phyloP scores from a whole-genome alignment of 2,113 vertebrate species.

The Morone saxatilis region DNA sequence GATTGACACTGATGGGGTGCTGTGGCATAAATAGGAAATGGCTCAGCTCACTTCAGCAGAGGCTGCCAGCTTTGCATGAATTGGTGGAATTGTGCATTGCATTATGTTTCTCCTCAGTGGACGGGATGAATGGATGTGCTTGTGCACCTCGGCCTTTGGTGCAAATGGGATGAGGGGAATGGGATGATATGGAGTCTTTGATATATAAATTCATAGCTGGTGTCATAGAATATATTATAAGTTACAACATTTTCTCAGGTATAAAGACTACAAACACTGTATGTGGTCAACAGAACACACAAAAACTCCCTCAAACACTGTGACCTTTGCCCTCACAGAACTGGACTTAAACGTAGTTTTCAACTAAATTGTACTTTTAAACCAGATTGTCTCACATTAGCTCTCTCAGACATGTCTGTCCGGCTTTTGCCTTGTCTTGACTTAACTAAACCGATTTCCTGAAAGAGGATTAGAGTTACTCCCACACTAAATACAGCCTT shows the following conservation, averaged over 20 bases:
- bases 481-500: not conserved
- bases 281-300: not conserved
- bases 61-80: slow-evolving; percentile 66
- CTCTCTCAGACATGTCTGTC: not conserved
- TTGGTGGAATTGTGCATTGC: slow-evolving; percentile 65
- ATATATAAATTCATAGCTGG: slow-evolving; percentile 1
- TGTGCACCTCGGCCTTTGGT: slow-evolving; percentile 52
- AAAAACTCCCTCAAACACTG: not conserved
- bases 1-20: slow-evolving; percentile 41
- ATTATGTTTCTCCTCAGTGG: slow-evolving; percentile 60
- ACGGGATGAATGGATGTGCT: slow-evolving; percentile 66
- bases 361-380: not conserved
- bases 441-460: slow-evolving; percentile 1
- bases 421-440: not conserved
- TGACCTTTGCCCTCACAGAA: not conserved
- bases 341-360: not conserved
- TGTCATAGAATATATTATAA: slow-evolving; percentile 6
- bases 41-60: slow-evolving; percentile 30
- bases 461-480: not conserved
- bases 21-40: slow-evolving; percentile 51
- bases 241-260: not conserved
- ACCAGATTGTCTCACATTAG: not conserved
- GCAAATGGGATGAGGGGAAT: slow-evolving; percentile 31
- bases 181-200: slow-evolving; percentile 28
- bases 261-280: not conserved